Conservation (phyloP, 1,140 invertebrate species). For the Meloidogyne floridensis region DNA sequence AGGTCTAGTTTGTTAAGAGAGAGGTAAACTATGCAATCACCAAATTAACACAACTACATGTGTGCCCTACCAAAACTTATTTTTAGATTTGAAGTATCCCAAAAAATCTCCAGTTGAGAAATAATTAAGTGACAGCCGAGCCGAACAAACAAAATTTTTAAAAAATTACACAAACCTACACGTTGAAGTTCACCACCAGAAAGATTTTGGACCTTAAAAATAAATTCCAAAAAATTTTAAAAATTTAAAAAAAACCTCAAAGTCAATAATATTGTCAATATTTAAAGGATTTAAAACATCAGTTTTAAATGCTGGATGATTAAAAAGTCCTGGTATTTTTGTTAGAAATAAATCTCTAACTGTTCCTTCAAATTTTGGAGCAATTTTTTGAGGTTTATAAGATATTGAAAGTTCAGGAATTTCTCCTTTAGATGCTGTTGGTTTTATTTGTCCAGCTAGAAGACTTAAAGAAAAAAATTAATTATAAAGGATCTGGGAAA, state of each 20-base stretch:
- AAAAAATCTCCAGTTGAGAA: too few species aligned
- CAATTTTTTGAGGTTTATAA: constrained; percentile 99
- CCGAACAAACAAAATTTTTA: not conserved
- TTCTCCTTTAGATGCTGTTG: constrained; percentile 83
- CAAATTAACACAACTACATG: too few species aligned
- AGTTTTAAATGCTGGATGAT: constrained; percentile 86
- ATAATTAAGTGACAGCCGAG: too few species aligned
- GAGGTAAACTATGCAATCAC: too few species aligned
- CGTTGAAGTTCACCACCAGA: constrained; percentile 99
- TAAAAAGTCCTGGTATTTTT: constrained; percentile 49
- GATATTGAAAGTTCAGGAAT: constrained; percentile 92
- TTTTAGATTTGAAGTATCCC: too few species aligned
- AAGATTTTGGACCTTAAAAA: constrained; percentile 80
- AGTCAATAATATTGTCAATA: constrained; percentile 96
- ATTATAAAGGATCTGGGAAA: not conserved
- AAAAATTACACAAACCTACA: constrained; percentile 73
- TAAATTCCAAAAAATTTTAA: constrained; percentile 43
- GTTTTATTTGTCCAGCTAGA: constrained; percentile 89
- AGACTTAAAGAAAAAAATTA: constrained; percentile 71
- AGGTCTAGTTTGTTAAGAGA: too few species aligned
- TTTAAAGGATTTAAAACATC: constrained; percentile 98
- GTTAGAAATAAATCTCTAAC: constrained; percentile 71
- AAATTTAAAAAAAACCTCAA: constrained; percentile 74
- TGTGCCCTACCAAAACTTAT: too few species aligned
- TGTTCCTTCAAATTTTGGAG: constrained; percentile 79